Conservation (phyloP, 1,140 invertebrate genomes). For the Megathymus violae region DNA sequence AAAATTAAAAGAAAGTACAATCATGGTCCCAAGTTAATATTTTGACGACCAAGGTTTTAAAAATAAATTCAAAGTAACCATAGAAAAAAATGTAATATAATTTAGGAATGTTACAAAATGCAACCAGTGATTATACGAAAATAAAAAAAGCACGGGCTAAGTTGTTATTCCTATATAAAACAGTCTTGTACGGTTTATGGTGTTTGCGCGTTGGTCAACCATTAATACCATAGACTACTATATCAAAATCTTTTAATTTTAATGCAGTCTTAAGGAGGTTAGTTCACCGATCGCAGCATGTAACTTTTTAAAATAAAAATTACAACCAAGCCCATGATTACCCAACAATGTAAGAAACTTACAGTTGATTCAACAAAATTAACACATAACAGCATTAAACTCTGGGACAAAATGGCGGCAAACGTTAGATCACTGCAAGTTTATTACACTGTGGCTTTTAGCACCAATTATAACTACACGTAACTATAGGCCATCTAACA, state of each 20-base stretch:
- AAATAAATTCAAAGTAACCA: slow-evolving; percentile 2
- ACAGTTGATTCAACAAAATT: no score
- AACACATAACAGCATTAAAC: no score
- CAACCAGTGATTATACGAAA: slow-evolving; percentile 12
- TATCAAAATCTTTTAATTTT: no score
- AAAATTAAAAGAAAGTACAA: slow-evolving; percentile 41
- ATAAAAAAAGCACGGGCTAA: background rate
- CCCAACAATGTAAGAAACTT: background rate
- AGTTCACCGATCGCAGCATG: no score
- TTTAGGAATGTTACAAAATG: slow-evolving; percentile 36
- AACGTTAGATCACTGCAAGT: no score
- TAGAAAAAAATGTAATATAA: slow-evolving; percentile 3
- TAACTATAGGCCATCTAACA: background rate
- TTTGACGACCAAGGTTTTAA: slow-evolving; percentile 42
- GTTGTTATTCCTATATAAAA: slow-evolving; percentile 3
- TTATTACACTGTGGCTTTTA: background rate
- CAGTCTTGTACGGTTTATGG: no score
- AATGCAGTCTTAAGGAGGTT: no score
- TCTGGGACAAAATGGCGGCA: no score
- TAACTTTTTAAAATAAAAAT: background rate
- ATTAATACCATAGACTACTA: no score
- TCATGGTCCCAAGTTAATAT: slow-evolving; percentile 46
- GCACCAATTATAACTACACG: slow-evolving; percentile 9
- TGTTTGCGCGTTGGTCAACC: no score
- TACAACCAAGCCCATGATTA: background rate